phyloP scores from a whole-genome alignment of 2,113 vertebrate genomes.

The Bubalus kerabau region DNA sequence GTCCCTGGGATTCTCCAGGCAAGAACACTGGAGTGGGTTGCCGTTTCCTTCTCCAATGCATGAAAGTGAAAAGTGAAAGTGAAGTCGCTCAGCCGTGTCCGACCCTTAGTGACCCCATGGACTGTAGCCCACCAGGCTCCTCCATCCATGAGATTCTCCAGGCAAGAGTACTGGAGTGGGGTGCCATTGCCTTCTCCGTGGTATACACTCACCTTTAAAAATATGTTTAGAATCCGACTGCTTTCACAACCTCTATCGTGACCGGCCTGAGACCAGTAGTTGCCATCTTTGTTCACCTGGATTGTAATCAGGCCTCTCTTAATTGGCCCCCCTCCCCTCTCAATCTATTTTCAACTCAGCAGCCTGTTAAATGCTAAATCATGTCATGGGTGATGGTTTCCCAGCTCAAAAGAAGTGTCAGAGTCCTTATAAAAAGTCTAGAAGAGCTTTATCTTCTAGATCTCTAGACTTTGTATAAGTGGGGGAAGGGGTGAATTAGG shows the following conservation, averaged over 20 bases:
- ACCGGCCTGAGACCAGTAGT: neutral
- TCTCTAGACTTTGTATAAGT: neutral
- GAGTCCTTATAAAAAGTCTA: neutral
- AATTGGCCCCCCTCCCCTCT: neutral
- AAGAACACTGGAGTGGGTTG: too few species aligned
- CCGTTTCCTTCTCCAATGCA: too few species aligned
- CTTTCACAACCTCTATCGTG: fast-evolving
- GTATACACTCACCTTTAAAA: neutral
- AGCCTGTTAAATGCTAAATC: neutral
- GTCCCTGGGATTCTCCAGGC: too few species aligned
- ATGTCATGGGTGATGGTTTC: neutral
- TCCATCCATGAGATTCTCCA: too few species aligned
- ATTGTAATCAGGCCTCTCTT: neutral
- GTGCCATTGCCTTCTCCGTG: too few species aligned
- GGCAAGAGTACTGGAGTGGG: too few species aligned
- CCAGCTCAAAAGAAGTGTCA: neutral
- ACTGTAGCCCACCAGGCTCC: too few species aligned
- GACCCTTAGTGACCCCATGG: too few species aligned
- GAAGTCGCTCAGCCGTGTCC: too few species aligned
- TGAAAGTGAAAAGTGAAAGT: too few species aligned
- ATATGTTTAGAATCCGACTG: neutral
- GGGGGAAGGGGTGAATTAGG: neutral
- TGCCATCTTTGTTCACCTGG: neutral
- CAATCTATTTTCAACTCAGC: neutral
- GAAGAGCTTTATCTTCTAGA: neutral